A percentile compares a stretch with the other conserved stretches of the same genome.
Evolutionary conservation across 1,140 invertebrate species (phyloP).

Genomic region (Brachionus asplanchnoidis): DNA sequence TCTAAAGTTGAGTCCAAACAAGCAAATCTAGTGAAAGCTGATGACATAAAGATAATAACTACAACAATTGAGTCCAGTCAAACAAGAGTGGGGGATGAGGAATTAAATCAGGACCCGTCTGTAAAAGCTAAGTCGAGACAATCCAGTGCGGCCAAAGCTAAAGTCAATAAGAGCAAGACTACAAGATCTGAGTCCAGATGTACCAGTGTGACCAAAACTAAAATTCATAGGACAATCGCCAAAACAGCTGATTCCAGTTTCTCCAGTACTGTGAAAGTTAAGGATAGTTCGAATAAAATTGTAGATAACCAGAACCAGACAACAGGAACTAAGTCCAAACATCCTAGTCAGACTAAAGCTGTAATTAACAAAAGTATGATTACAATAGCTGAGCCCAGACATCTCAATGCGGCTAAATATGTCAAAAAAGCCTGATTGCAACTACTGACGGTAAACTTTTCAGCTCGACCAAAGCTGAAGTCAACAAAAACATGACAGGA

Average conservation of each 20-base stretch:
- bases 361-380: neutral
- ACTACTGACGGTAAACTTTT: neutral
- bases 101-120: no score
- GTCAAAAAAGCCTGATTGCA: neutral
- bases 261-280: neutral
- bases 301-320: neutral
- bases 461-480: neutral
- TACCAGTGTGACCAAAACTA: neutral
- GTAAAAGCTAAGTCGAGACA: no score
- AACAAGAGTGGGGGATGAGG: no score
- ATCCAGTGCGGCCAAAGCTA: neutral
- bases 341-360: neutral
- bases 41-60: no score
- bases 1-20: no score
- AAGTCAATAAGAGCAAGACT: neutral
- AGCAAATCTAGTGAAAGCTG: no score
- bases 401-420: neutral
- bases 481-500: neutral
- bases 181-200: neutral
- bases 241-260: neutral
- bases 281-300: neutral
- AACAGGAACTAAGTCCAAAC: neutral
- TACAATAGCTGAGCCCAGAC: neutral
- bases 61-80: no score
- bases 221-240: neutral